Conservation (phyloP, 2,888 invertebrate species). For the Leucophenga montana region DNA sequence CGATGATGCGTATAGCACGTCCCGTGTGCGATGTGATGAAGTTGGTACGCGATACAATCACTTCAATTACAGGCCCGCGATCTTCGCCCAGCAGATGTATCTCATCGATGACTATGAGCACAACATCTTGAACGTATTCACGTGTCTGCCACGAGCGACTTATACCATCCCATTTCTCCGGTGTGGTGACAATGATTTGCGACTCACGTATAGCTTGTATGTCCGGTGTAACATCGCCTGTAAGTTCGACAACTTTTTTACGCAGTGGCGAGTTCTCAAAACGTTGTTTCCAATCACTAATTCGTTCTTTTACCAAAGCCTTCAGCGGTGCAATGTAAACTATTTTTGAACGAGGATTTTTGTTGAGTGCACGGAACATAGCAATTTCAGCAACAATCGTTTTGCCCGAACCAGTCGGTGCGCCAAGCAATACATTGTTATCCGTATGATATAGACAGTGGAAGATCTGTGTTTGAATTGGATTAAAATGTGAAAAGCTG, state of each 20-base stretch:
- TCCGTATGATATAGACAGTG: constrained; percentile 96
- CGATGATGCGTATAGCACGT: constrained; percentile 88
- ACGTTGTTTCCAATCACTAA: constrained; percentile 93
- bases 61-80: constrained; percentile 92
- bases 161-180: constrained; percentile 99
- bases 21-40: constrained; percentile 94
- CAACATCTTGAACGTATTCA: constrained; percentile 92
- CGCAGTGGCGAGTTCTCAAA: constrained; percentile 80
- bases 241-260: constrained; percentile 94
- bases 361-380: constrained; percentile 91
- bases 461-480: constrained; percentile 98
- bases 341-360: constrained; percentile 86
- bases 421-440: constrained; percentile 92
- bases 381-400: constrained; percentile 98
- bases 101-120: constrained; percentile 96
- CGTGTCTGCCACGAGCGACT: constrained; percentile 98
- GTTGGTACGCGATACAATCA: constrained; percentile 97
- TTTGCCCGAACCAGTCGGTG: constrained; percentile 91
- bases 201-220: constrained; percentile 86
- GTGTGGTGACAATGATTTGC: constrained; percentile 97
- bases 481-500: constrained; percentile 95
- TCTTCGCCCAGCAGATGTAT: constrained; percentile 96
- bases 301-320: constrained; percentile 96
- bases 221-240: constrained; percentile 93
- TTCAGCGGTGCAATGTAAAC: constrained; percentile 99